Conservation (phyloP, 2,113 vertebrate species). For the Tympanuchus pallidicinctus region DNA sequence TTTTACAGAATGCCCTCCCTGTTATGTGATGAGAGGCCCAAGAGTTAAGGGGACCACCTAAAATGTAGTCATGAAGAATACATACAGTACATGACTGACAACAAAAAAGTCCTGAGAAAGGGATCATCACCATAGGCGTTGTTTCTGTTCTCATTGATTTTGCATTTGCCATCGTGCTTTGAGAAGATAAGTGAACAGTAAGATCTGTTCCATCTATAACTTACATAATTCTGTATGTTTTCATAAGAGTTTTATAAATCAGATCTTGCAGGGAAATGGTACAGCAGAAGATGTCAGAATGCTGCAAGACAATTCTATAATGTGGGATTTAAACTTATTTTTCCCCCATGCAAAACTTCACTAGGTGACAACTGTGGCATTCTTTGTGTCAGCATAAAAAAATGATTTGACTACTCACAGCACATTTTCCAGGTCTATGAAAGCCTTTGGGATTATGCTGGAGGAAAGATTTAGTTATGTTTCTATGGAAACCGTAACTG, state of each 20-base stretch:
- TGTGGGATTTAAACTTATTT: conserved; percentile 31
- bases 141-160: background rate
- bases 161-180: background rate
- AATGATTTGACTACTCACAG: conserved; percentile 66
- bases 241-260: background rate
- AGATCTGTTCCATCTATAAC: background rate
- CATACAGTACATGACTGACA: background rate
- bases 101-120: background rate
- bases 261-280: background rate
- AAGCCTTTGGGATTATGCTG: conserved; percentile 70
- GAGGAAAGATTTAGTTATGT: conserved; percentile 76
- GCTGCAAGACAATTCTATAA: conserved; percentile 6
- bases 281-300: background rate
- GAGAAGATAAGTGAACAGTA: background rate
- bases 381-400: conserved; percentile 67
- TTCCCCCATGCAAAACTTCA: conserved; percentile 31
- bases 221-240: background rate
- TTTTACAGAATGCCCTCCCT: background rate
- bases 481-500: conserved; percentile 79
- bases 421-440: conserved; percentile 60
- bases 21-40: background rate
- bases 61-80: background rate
- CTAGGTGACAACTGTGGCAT: conserved; percentile 55
- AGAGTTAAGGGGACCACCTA: background rate
- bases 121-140: background rate